Base-by-base conservation (phyloP, 2,888 invertebrate species). In the Acrobasis repandana region DNA sequence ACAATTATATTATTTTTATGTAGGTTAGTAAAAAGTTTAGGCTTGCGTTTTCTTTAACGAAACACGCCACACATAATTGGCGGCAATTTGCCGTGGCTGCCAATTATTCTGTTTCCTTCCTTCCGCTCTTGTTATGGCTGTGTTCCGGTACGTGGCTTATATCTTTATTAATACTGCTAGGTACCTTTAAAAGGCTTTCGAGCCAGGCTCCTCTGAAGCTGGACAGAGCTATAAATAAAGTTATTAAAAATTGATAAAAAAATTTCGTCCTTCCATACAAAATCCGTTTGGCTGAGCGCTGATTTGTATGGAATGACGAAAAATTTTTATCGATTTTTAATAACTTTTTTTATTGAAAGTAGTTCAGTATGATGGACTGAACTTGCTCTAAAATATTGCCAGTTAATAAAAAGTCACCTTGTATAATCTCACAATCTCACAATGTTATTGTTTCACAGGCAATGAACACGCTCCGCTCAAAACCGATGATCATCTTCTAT, bases 401-500 rank as follows among this genome's bases (percentile, higher is more conserved):
- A n/a, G n/a, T n/a, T n/a, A n/a, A n/a, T n/a, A n/a, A n/a, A n/a
- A n/a, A n/a, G n/a, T n/a, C n/a, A n/a, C n/a, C n/a, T 20, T 20
- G 20, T 20, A 3, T 20, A 20, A 4, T 20, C 20, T 2, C 4
- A 20, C 2, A 28, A 28, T 28, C 4, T 28, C 6, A 28, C 28
- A 28, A 28, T 28, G 28, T 28, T 20, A 2, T 43, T 50, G 47
- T 67, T 61, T 77, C 90, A 65, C 93, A 94, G 83, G 96, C 97
- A 14, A 97, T 97, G 96, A 94, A 95, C 77, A 94, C 95, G 14
- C 93, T 97, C 46, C 97, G 97, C 78, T 95, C 96, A 65, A 95
- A 95, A 78, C 95, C 95, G 68, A 94, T 95, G 77, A 95, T 97
- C 67, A 97, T 97, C 70, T 97, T 96, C 88, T 97, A 98, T 88